Base-by-base conservation (phyloP, 2,113 vertebrate species). In the Macroglossus sobrinus region DNA sequence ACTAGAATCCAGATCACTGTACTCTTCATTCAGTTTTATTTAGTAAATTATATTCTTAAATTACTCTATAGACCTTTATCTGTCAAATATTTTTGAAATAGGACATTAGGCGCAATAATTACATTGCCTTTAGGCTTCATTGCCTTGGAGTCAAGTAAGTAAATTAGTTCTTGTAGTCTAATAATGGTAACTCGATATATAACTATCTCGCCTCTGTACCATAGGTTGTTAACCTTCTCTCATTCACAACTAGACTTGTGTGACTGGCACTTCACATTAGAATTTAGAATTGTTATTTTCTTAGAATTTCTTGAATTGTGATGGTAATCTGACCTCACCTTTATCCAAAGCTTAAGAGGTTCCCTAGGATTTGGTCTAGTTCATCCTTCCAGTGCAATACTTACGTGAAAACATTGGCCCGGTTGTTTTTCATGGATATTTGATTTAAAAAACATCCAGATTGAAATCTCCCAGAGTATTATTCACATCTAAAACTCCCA, bases 31-130 rank as follows among this genome's bases (percentile, higher is more conserved):
- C 59, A 64, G 26, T 93, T 97, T 93, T 95, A 82, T 81, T 87
- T 92, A 87, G n/a, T 87, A 68, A 95, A 96, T 75, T 66, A 33
- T 89, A 74, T 84, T 74, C 86, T 82, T 93, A 76, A 86, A 71
- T 74, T 94, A 82, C 40, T 96, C 33, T 84, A 3, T 96, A 74
- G 64, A 86, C 66, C 47, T 86, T 96, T 93, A 82, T 88, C 61
- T 91, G 43, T 80, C 82, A 91, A 63, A 81, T 87, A 66, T 78
- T 90, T 95, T 95, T 87, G 59, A 93, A 95, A 82, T 89, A 94
- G 85, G 61, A 93, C 80, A 89, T 97, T 89, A 97, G 64, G 35
- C 78, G 79, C 71, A 95, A 92, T 96, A 89, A 92, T 89, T 91
- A 79, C 38, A 53, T 93, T 97, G 92, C 55, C 64, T 96, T 93